Evolutionary conservation across 1,140 invertebrate genomes (phyloP).

Genomic region (Drosophila lacertosa): DNA sequence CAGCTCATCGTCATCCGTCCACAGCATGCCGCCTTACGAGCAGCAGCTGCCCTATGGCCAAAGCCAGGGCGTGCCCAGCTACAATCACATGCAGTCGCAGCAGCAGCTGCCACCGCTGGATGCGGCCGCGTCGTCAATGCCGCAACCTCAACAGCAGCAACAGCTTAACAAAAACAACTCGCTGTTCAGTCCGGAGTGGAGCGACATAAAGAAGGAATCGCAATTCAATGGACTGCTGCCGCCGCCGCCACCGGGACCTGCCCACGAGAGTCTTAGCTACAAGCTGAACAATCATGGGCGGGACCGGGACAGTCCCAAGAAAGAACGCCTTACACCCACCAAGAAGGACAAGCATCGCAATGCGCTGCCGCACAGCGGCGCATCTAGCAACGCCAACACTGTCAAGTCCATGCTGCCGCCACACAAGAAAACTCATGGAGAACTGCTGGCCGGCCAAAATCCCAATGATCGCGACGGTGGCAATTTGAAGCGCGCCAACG

Average conservation of each 20-base stretch:
- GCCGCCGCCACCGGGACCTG: constrained; percentile 45
- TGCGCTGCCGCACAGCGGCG: constrained; percentile 26
- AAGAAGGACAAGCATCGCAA: constrained; percentile 73
- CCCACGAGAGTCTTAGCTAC: constrained; percentile 52
- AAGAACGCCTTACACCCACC: constrained; percentile 68
- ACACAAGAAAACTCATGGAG: constrained; percentile 24
- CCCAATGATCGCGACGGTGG: constrained; percentile 41
- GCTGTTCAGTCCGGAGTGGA: constrained; percentile 80
- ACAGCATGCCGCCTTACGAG: constrained; percentile 65
- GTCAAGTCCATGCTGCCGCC: constrained; percentile 57
- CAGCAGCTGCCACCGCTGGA: constrained; percentile 37
- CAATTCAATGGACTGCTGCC: constrained; percentile 66
- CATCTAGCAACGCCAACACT: background rate
- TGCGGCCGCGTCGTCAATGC: constrained; percentile 8
- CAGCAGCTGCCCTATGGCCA: constrained; percentile 68
- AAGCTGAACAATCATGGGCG: constrained; percentile 69
- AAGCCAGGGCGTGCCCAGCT: constrained; percentile 54
- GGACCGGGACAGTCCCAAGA: constrained; percentile 68
- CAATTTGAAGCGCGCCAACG: constrained; percentile 72
- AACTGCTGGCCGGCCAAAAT: constrained; percentile 17
- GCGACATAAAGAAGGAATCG: constrained; percentile 67
- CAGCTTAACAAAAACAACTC: constrained; percentile 59
- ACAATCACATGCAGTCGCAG: constrained; percentile 59
- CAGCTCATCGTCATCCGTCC: constrained; percentile 64
- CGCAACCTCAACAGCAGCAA: constrained; percentile 30